Percentiles rank a stretch among this genome's conserved stretches.
phyloP scores from a whole-genome alignment of 2,113 vertebrate species.

The Caretta caretta region DNA sequence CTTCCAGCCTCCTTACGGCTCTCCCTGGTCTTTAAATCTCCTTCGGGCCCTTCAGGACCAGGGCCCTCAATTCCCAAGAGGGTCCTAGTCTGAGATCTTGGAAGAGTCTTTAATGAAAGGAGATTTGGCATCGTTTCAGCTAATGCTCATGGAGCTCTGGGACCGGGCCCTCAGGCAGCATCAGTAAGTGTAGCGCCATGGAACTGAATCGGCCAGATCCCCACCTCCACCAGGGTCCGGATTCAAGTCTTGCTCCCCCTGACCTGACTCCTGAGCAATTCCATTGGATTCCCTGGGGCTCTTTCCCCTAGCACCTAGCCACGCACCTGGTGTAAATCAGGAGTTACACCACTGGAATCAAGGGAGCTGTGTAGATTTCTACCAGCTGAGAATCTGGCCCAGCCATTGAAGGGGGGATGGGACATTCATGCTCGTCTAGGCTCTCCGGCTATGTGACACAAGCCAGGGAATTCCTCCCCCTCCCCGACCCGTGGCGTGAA shows the following conservation, averaged over 20 bases:
- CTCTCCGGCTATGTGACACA: background rate
- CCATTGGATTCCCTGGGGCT: background rate
- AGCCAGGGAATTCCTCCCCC: background rate
- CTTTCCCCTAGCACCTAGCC: background rate
- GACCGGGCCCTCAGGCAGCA: background rate
- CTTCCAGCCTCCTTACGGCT: background rate
- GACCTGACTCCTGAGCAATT: background rate
- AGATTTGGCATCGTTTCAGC: background rate
- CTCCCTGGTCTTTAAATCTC: background rate
- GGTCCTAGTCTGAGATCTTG: background rate
- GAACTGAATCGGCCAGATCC: background rate
- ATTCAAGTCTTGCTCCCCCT: background rate
- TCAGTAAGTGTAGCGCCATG: background rate
- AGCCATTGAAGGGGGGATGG: too few species aligned
- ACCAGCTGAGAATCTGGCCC: too few species aligned
- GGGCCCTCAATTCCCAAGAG: background rate
- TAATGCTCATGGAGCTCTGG: background rate
- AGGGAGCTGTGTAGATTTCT: rapidly evolving
- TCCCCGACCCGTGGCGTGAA: too few species aligned
- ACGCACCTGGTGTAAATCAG: too few species aligned
- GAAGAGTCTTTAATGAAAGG: too few species aligned
- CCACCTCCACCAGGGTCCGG: background rate
- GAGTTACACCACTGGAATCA: too few species aligned
- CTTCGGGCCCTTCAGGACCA: rapidly evolving
- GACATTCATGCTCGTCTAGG: background rate